Base-by-base conservation (phyloP, 2,113 vertebrate genomes). In the Zootoca vivipara region DNA sequence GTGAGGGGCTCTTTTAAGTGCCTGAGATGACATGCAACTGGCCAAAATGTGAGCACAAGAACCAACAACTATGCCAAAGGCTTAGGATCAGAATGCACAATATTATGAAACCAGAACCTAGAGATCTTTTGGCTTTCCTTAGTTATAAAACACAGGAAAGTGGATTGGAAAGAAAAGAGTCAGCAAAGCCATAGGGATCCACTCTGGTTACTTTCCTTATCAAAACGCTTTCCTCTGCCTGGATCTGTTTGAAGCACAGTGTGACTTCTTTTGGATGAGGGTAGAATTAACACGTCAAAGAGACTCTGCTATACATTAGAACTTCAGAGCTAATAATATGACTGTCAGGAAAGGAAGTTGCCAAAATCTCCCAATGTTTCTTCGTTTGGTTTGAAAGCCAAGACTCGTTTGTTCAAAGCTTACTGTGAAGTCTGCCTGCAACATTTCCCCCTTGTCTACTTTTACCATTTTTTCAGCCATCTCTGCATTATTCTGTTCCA, bases 141-240 rank as follows among this genome's bases (percentile, higher is more conserved):
- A 46, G 83, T 87, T 20, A 89, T 16, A 69, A 1, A 1, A 86
- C 90, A 92, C 1, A 58, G 90, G 46, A 77, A 33, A 93, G 88
- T 7, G 88, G 33, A 79, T 78, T 78, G 46, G 46, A 12, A 52
- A 52, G 46, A 52, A 9, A 52, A 52, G 10, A 10, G 46, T 52
- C 46, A 52, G 46, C 10, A 52, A 52, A 52, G 46, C 46, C 46
- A 52, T 70, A 73, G 65, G 12, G 72, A 33, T 38, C 22, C 67
- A 35, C 46, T 33, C 4, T 26, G 9, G 35, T 1, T 13, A 5
- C 42, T 52, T 52, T 52, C 38, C 70, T 35, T 73, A 35, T 30
- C 18, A 33, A 74, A 74, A 40, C 22, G 72, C 72, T 74, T 74
- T 18, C 22, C n/a, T 38, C 18, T 18, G 38, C 16, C 46, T 30